A percentile compares a stretch with the other conserved stretches of the same genome.
Conservation (phyloP, 2,888 invertebrate species). For the Melanostoma mellinum region DNA sequence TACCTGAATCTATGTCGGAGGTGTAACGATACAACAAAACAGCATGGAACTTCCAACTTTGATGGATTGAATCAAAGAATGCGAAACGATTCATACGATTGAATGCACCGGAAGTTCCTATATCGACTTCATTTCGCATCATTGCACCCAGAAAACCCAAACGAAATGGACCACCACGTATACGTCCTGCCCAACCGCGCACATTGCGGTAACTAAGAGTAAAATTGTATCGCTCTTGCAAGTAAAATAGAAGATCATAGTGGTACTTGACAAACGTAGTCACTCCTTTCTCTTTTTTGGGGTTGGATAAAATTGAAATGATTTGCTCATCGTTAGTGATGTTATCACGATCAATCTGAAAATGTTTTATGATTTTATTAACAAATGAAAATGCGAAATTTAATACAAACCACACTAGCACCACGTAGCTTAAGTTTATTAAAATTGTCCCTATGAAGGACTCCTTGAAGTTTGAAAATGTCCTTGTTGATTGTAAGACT, state of each 20-base stretch:
- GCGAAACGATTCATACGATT: slow-evolving; percentile 79
- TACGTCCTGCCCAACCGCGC: slow-evolving; percentile 80
- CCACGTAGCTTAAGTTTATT: slow-evolving; percentile 77
- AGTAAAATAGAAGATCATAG: slow-evolving; percentile 76
- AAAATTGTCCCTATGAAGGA: slow-evolving; percentile 76
- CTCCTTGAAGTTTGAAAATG: slow-evolving; percentile 76
- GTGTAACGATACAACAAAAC: slow-evolving; percentile 80
- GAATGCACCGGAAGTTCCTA: slow-evolving; percentile 79
- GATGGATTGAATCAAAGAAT: slow-evolving; percentile 79
- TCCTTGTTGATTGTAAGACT: slow-evolving; percentile 62
- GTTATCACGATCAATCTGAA: slow-evolving; percentile 79
- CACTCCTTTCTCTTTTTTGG: slow-evolving; percentile 77
- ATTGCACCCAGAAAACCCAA: slow-evolving; percentile 79
- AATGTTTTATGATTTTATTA: background rate
- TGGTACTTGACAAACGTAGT: slow-evolving; percentile 79
- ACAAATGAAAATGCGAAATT: background rate
- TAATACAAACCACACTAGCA: slow-evolving; percentile 77
- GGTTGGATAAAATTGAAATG: slow-evolving; percentile 74
- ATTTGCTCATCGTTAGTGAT: slow-evolving; percentile 77
- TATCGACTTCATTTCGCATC: slow-evolving; percentile 79
- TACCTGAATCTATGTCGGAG: slow-evolving; percentile 76
- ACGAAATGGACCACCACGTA: slow-evolving; percentile 78
- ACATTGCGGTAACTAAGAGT: slow-evolving; percentile 78
- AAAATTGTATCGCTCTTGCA: slow-evolving; percentile 79
- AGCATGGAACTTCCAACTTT: slow-evolving; percentile 80